Evolutionary conservation across 2,113 vertebrate species (phyloP), one percentile per base, ranked within the genome.

Genomic region (Candoia aspera): DNA sequence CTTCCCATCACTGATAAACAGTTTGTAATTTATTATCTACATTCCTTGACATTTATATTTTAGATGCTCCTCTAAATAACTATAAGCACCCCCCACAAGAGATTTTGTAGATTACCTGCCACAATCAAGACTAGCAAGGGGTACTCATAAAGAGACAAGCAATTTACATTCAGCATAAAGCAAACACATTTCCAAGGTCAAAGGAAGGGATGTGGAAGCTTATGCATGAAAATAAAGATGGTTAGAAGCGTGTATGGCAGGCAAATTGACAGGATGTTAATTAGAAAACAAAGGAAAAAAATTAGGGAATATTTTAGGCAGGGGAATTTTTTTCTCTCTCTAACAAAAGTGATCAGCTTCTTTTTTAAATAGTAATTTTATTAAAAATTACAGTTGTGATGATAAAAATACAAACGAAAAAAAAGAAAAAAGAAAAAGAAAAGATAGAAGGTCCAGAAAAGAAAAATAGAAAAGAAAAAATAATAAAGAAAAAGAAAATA

Each of bases 161-260:
- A 94, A 90, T 96, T 95, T 96, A 24, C 46, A 93, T 94, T 96
- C 93, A 92, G 84, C 13, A 93, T 87, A 94, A 94, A 93, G 54
- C 6, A 58, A 95, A 95, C 93, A 42, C 58, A 89, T 88, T 57
- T 92, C 86, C 92, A 95, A 92, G 92, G 95, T 96, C 93, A 95
- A 90, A 97, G 24, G 92, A 86, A 84, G 84, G 5, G 91, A 53
- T 92, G 59, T 68, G 94, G 90, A 94, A 8, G 0, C 11, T 94
- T 49, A 64, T 29, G 89, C 83, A 54, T n/a, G 84, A 90, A 94
- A 96, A 86, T 91, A 86, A 93, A 92, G 57, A 93, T 91, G 42
- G 42, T 62, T 93, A 92, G 90, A 95, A 79, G 23, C 90, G 17
- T 85, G 8, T 60, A 58, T 83, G 92, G 93, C 86, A 95, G 53